Evolutionary conservation across 2,888 invertebrate species (phyloP), one percentile per base, ranked within the genome.

Genomic region (Kuschelorhynchus macadamiae): DNA sequence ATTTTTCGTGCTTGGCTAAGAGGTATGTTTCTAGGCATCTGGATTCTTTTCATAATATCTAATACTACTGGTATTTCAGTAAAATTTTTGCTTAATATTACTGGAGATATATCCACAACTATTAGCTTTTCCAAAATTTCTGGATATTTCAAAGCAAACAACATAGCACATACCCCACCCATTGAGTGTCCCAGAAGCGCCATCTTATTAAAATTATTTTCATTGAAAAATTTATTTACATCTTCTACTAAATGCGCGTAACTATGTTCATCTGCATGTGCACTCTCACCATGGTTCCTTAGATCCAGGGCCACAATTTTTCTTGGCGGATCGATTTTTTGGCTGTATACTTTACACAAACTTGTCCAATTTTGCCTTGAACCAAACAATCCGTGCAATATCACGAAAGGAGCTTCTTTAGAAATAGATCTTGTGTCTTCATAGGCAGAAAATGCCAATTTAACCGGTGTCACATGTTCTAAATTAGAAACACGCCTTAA

Each of bases 251-350:
- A 88, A 39, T 89, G 87, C 8, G 86, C 82, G 79, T 96, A 97
- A 18, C 87, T 88, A 83, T 95, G 92, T 0, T 89, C 87, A 0
- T 86, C 74, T 0, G 90, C 85, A 80, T 97, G 96, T 0, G 93
- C 92, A 79, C 97, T 97, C 71, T 96, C 95, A 0, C 98, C 98
- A 83, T 98, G 98, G 84, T 98, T 98, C 80, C 98, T 87, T 4
- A 94, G 92, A 85, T 98, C 98, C 30, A 97, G 87, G 4, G 92
- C 87, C 70, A 53, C 36, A 30, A 53, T 53, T 2, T 90, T 85
- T 87, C 93, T 81, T 87, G 86, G 74, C 72, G 89, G 88, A 86
- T 1, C 90, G 88, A 88, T 91, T 59, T 86, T 87, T 68, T 88
- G 87, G 67, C 77, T 76, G 60, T 76, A 79, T 4, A 71, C 77